These are phyloP conservation scores for Styela plicata DNA, from an alignment of 23 tunicate species.

Conservation along the genomic window DNA sequence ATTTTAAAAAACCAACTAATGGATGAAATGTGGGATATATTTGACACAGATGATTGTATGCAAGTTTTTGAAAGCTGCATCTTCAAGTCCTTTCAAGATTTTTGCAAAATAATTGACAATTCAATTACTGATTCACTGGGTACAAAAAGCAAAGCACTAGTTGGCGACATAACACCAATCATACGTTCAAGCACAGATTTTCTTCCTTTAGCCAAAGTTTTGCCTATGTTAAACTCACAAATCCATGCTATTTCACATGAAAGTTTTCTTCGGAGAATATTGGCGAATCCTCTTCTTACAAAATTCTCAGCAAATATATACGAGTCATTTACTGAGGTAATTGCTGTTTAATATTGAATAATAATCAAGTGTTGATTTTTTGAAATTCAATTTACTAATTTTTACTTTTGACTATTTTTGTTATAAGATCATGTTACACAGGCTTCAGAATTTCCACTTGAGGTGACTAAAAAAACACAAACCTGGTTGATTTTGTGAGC, in stretches of 20 bases:
- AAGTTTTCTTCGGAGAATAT: constrained; percentile 26
- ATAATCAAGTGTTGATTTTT: too few species aligned
- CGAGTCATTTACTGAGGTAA: constrained; percentile 38
- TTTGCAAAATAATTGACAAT: constrained; percentile 27
- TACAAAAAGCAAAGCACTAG: background rate
- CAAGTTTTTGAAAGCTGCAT: constrained; percentile 43
- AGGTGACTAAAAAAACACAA: too few species aligned
- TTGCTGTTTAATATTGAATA: too few species aligned
- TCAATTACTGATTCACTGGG: background rate
- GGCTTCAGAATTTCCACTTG: too few species aligned
- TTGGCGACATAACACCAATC: background rate
- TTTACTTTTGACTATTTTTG: too few species aligned
- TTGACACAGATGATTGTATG: constrained; percentile 55
- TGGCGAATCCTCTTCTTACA: constrained; percentile 17
- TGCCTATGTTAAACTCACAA: constrained; percentile 62
- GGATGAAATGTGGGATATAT: constrained; percentile 45
- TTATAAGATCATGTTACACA: too few species aligned
- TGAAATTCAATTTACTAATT: too few species aligned
- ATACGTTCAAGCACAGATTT: background rate
- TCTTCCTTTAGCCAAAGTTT: constrained; percentile 59
- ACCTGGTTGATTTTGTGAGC: too few species aligned
- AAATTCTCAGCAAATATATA: constrained; percentile 42
- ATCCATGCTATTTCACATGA: constrained; percentile 29
- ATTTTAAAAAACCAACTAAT: background rate
- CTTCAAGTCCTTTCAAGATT: constrained; percentile 12